Conservation (phyloP, 2,797 vertebrate species). For the Anableps anableps region DNA sequence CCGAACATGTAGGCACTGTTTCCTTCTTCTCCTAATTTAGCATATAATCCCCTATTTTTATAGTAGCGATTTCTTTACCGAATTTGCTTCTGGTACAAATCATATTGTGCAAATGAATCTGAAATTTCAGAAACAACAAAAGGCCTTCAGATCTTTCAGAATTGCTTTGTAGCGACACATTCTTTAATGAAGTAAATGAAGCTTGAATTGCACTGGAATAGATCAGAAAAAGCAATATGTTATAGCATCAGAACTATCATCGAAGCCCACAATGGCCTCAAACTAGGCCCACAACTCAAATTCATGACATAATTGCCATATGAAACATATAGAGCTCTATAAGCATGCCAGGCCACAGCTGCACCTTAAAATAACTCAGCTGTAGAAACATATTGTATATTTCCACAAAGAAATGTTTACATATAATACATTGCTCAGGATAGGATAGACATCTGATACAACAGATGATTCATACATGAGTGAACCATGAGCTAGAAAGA, state of each 20-base stretch:
- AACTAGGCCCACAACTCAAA: conserved; percentile 34
- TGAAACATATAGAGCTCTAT: conserved; percentile 58
- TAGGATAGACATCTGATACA: conserved; percentile 71
- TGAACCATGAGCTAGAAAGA: conserved; percentile 63
- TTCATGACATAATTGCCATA: conserved; percentile 38
- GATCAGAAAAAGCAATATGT: conserved; percentile 71
- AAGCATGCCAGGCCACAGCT: conserved; percentile 70
- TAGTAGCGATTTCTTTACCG: conserved; percentile 51
- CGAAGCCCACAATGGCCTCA: conserved; percentile 25
- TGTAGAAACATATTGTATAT: conserved; percentile 65
- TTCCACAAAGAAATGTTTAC: conserved; percentile 79
- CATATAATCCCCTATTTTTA: conserved; percentile 36
- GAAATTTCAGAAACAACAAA: conserved; percentile 30
- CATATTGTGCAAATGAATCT: conserved; percentile 39
- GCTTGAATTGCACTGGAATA: conserved; percentile 55
- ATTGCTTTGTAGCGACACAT: conserved; percentile 28
- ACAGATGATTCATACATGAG: conserved; percentile 59
- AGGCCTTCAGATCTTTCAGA: conserved; percentile 43
- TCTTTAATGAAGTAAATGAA: conserved; percentile 34
- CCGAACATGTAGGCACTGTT: conserved; percentile 36
- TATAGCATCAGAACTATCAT: conserved; percentile 33
- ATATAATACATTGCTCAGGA: conserved; percentile 79
- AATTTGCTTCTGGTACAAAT: conserved; percentile 58
- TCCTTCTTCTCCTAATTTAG: conserved; percentile 19
- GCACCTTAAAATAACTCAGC: conserved; percentile 56